Percentiles rank a stretch among this genome's conserved stretches.
phyloP scores from a whole-genome alignment of 1,140 invertebrate genomes.

The Mesaphorura yosii region DNA sequence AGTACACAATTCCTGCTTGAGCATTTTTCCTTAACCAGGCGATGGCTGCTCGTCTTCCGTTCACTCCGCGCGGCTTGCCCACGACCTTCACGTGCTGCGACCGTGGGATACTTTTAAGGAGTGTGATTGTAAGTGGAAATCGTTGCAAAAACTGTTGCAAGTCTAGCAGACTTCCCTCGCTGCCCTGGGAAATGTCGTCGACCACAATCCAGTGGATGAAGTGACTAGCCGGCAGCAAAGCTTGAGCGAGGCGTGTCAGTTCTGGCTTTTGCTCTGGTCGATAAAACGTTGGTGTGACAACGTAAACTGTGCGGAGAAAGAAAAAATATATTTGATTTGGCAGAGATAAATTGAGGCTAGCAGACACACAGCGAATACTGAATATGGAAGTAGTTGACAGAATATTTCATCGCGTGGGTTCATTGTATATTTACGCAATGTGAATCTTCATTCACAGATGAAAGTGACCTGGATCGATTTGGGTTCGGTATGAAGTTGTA shows the following conservation, averaged over 20 bases:
- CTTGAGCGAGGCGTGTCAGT: slow-evolving; percentile 28
- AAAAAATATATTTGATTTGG: no score
- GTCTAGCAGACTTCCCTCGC: slow-evolving; percentile 13
- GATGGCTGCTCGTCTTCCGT: slow-evolving; percentile 49
- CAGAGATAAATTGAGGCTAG: no score
- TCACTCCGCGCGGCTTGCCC: slow-evolving; percentile 46
- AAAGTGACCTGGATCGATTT: no score
- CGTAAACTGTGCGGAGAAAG: slow-evolving; percentile 21
- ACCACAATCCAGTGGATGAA: slow-evolving; percentile 31
- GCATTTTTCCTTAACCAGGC: slow-evolving; percentile 45
- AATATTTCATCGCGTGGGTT: no score
- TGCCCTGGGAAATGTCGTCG: slow-evolving; percentile 27
- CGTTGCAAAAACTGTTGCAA: slow-evolving; percentile 23
- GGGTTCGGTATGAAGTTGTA: no score
- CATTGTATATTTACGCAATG: no score
- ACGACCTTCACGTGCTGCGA: slow-evolving; percentile 19
- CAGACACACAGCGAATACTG: no score
- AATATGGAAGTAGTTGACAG: no score
- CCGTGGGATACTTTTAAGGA: slow-evolving; percentile 18
- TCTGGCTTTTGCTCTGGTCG: slow-evolving; percentile 30
- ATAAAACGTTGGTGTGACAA: slow-evolving; percentile 30
- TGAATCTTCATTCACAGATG: no score
- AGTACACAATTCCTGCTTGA: slow-evolving; percentile 43
- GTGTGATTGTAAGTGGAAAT: slow-evolving; percentile 18
- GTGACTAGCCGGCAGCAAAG: slow-evolving; percentile 23